Evolutionary conservation across 1,140 invertebrate species (phyloP).

Genomic region (Pararge aegeria): DNA sequence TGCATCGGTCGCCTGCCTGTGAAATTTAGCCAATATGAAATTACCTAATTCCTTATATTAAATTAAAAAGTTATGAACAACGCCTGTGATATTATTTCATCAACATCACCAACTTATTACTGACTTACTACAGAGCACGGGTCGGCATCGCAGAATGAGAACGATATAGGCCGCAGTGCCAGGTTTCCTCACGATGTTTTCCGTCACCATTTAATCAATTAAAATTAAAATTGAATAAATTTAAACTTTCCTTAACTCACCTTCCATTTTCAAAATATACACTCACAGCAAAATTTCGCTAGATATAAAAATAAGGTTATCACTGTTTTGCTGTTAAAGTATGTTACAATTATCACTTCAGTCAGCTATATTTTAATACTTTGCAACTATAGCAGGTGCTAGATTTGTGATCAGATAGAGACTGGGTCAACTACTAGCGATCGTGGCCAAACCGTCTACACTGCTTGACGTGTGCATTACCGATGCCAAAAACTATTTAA

Average conservation of each 20-base stretch:
- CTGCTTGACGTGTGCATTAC: slow-evolving; percentile 35
- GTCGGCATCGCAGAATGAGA: no score
- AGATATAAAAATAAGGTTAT: not conserved
- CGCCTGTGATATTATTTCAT: no score
- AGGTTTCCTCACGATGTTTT: no score
- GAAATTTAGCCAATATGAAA: no score
- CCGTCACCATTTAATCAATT: no score
- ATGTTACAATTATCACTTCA: not conserved
- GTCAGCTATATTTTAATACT: not conserved
- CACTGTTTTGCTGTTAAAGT: not conserved
- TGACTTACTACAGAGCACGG: no score
- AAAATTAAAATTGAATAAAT: no score
- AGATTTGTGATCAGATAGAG: slow-evolving; percentile 22
- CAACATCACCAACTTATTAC: no score
- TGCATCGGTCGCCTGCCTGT: no score
- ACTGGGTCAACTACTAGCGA: slow-evolving; percentile 23
- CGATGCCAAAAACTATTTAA: slow-evolving; percentile 31
- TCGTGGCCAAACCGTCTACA: slow-evolving; percentile 29
- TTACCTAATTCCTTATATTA: no score
- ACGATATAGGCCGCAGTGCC: no score
- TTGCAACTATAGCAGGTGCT: slow-evolving; percentile 3
- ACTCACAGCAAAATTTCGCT: not conserved
- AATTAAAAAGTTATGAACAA: no score
- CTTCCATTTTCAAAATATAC: not conserved
- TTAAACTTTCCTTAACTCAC: not conserved